Base-by-base conservation (phyloP, 2,797 vertebrate species). In the Sebastes goodei region DNA sequence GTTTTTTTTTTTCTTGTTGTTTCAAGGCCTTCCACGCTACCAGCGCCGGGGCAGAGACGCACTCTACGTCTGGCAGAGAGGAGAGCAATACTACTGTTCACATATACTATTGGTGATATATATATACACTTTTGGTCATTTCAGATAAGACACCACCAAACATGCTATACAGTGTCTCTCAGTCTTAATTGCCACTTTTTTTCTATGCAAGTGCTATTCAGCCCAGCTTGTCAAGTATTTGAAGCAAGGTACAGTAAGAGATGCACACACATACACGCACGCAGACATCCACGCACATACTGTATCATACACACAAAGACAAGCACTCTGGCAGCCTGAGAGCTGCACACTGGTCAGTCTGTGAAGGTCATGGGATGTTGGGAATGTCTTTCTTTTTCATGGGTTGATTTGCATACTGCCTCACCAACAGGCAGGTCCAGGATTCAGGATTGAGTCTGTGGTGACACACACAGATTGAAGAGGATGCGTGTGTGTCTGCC, bases 211-310 rank as follows among this genome's bases (percentile, higher is more conserved):
- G 88, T 93, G 89, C 92, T 90, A 84, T 89, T 91, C 81, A 88
- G 91, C 86, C 86, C 81, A 91, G 83, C 85, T 92, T 81, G 82
- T 94, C 93, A 93, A 94, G 90, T 94, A 91, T 93, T 88, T 86
- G 86, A 92, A 94, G 92, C 90, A 88, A 88, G 80, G 81, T 86
- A 92, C 86, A 91, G 89, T 85, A 90, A 81, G 78, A 91, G 89
- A 87, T 86, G 83, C 84, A 84, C 79, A 79, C 86, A 67, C 81
- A 21, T 8, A 56, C 74, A 1, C 81, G 69, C 68, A 55, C 63
- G n/a, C 71, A 70, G 70, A 67, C 81, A 49, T 35, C 11, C 76
- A 21, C 82, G 2, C 76, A 68, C 70, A 49, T 33, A 70, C 68
- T 63, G 42, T 71, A 64, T 67, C 75, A 84, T 63, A 85, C 80